Evolutionary conservation across 2,888 invertebrate species (phyloP).

Genomic region (Lydus trimaculatus): DNA sequence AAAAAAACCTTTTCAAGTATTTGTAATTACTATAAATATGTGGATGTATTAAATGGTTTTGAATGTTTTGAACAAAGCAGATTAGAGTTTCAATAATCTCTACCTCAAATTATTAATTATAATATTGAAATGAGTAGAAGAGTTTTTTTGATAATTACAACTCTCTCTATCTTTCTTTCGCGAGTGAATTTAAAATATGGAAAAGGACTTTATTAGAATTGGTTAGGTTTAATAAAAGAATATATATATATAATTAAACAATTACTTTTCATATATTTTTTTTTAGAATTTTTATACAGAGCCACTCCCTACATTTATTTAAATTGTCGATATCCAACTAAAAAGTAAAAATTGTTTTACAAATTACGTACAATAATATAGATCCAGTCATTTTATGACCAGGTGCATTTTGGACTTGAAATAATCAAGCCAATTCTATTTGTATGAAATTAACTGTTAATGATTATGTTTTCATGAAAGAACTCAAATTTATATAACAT

Average conservation of each 20-base stretch:
- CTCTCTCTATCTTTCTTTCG: too few relatives aligned
- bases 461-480: conserved; percentile 21
- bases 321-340: conserved; percentile 47
- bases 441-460: conserved; percentile 15
- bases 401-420: conserved; percentile 40
- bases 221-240: conserved; percentile 14
- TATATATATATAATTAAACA: conserved; percentile 20
- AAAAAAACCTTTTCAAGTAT: conserved; percentile 55
- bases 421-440: conserved; percentile 34
- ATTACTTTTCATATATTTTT: conserved; percentile 22
- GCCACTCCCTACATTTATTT: conserved; percentile 55
- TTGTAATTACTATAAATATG: conserved; percentile 58
- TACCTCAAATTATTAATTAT: background rate
- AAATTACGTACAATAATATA: conserved; percentile 35
- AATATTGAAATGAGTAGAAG: too few relatives aligned
- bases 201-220: background rate
- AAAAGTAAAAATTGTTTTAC: conserved; percentile 37
- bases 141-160: too few relatives aligned
- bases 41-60: conserved; percentile 59
- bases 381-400: conserved; percentile 41
- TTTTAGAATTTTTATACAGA: conserved; percentile 52
- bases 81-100: conserved; percentile 12
- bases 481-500: conserved; percentile 19
- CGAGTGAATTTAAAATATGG: background rate
- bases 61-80: conserved; percentile 54